These are phyloP conservation scores for Agrotis puta DNA, from an alignment of 2,888 invertebrate species.

Conservation along the genomic window DNA sequence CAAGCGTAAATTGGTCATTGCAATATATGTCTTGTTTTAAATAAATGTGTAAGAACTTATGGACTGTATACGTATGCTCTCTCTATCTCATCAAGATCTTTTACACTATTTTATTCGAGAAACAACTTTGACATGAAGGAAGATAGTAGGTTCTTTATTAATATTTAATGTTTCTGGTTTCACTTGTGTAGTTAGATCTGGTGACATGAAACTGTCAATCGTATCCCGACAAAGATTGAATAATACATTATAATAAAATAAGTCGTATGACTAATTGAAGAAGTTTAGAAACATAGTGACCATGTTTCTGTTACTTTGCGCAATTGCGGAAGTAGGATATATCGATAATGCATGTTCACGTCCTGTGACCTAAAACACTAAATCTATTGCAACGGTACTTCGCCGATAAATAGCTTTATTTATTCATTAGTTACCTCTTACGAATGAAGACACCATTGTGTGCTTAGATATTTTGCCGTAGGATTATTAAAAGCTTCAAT, in stretches of 20 bases:
- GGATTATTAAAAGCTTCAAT: slow-evolving; percentile 43
- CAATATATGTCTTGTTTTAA: too few species aligned
- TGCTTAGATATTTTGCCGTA: slow-evolving; percentile 41
- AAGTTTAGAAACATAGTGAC: slow-evolving; percentile 53
- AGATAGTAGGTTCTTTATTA: background rate
- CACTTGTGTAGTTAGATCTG: slow-evolving; percentile 8
- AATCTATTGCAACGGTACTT: slow-evolving; percentile 68
- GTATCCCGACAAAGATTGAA: slow-evolving; percentile 42
- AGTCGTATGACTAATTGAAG: slow-evolving; percentile 59
- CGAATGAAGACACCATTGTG: slow-evolving; percentile 29
- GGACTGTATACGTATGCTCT: too few species aligned
- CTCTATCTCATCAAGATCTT: too few species aligned
- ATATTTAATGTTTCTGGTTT: slow-evolving; percentile 5
- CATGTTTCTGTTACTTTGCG: slow-evolving; percentile 54
- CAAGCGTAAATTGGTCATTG: too few species aligned
- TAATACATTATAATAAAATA: slow-evolving; percentile 49
- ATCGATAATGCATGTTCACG: slow-evolving; percentile 63
- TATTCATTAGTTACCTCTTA: slow-evolving; percentile 38
- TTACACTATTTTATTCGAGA: background rate
- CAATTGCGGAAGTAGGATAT: slow-evolving; percentile 63
- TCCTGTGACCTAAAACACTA: slow-evolving; percentile 71
- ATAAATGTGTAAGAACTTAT: too few species aligned
- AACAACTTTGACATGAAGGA: background rate
- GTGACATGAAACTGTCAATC: slow-evolving; percentile 53
- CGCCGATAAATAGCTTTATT: slow-evolving; percentile 54